Evolutionary conservation across 2,888 invertebrate species (phyloP).

Genomic region (Leucozona laternaria): DNA sequence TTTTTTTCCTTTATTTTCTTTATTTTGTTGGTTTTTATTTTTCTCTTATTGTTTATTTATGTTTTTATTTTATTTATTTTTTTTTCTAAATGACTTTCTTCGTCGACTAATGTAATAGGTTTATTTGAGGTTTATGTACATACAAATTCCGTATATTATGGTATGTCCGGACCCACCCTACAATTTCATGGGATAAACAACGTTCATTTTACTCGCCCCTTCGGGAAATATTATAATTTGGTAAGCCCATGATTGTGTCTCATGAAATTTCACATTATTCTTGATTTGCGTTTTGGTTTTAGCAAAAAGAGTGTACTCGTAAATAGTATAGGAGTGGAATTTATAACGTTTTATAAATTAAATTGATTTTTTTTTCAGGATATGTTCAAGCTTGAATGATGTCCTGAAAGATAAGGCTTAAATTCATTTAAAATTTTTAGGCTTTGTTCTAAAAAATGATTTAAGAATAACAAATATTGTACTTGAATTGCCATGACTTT

Average conservation of each 20-base stretch:
- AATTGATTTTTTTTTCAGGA: too few relatives aligned
- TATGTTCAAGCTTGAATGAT: too few relatives aligned
- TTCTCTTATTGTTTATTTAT: conserved; percentile 5
- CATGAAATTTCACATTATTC: not conserved
- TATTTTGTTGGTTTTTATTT: not conserved
- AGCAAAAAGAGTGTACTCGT: not conserved
- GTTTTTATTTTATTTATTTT: conserved; percentile 40
- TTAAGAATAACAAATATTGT: too few relatives aligned
- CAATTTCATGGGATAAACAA: not conserved
- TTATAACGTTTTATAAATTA: not conserved
- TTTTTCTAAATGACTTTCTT: conserved; percentile 26
- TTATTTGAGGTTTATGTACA: conserved; percentile 52
- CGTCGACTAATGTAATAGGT: conserved; percentile 45
- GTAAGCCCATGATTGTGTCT: not conserved
- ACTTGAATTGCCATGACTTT: too few relatives aligned
- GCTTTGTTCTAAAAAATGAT: too few relatives aligned
- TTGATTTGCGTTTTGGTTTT: not conserved
- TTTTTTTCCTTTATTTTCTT: not conserved
- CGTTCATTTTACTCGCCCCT: not conserved
- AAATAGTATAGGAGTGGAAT: not conserved
- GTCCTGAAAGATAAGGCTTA: too few relatives aligned
- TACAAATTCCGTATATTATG: conserved; percentile 14
- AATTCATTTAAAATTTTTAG: too few relatives aligned
- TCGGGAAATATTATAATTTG: not conserved
- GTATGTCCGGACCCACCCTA: not conserved